Conservation (phyloP, 2,888 invertebrate species). For the Disparrhopalites patrizii region DNA sequence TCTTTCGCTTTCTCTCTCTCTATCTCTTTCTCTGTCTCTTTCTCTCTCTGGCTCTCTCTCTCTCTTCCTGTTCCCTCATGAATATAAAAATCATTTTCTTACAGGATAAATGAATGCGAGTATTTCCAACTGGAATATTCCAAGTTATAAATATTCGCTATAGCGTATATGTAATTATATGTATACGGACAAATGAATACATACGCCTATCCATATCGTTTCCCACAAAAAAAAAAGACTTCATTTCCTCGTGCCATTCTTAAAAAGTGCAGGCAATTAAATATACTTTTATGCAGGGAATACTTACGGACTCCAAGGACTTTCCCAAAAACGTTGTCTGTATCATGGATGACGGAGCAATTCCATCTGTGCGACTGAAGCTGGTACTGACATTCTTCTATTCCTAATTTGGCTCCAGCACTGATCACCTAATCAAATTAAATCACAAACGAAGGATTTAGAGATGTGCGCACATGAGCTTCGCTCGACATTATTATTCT, state of each 20-base stretch:
- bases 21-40: too few species aligned
- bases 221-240: not conserved
- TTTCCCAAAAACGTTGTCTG: constrained; percentile 76
- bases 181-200: too few species aligned
- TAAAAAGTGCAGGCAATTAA: not conserved
- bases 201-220: not conserved
- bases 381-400: constrained; percentile 86
- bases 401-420: constrained; percentile 74
- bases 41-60: too few species aligned
- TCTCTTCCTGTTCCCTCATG: too few species aligned
- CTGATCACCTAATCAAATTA: constrained; percentile 65
- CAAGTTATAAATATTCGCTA: too few species aligned
- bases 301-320: constrained; percentile 78
- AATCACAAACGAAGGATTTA: too few species aligned
- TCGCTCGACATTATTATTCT: not conserved
- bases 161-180: too few species aligned
- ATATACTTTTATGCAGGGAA: not conserved
- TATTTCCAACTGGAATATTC: too few species aligned
- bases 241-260: not conserved
- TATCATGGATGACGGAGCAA: constrained; percentile 73
- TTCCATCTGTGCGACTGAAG: constrained; percentile 85
- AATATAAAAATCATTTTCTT: too few species aligned
- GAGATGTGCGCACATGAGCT: too few species aligned
- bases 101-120: too few species aligned
- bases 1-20: too few species aligned